Evolutionary conservation across 2,797 vertebrate species (phyloP), one percentile per base, ranked within the genome.

Genomic region (Vireo griseus): DNA sequence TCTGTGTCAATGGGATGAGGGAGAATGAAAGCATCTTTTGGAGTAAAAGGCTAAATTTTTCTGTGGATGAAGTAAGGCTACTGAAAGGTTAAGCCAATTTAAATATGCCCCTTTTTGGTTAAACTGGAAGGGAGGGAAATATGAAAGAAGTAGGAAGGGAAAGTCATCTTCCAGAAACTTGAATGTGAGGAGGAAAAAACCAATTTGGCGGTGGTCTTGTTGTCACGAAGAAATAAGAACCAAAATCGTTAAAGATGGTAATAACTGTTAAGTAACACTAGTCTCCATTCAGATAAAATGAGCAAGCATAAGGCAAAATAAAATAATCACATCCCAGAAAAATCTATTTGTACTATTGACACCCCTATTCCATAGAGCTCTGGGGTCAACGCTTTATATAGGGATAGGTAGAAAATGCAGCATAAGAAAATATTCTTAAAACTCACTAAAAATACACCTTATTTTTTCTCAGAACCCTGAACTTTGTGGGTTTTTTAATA

Each of bases 11-110:
- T 1, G 18, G 22, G 62, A 81, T 55, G 62, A 82, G 39, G n/a
- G 50, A 86, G 69, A 89, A 88, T 47, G 69, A 88, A 80, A 54
- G 79, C 86, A 81, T 69, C 62, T 62, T 83, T 86, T 66, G 51
- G 82, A 89, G 29, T 66, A 73, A 96, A 96, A 95, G 51, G 85
- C 95, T 90, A 90, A 40, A 39, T 91, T 91, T 91, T 94, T 96
- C 73, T 81, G 29, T 59, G 33, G 44, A 86, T 72, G 85, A 94
- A 88, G 69, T 75, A 94, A 92, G 65, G n/a, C 82, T 72, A 54
- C 48, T n/a, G 61, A 80, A 90, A 96, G 50, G 57, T 91, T 95
- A 95, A 78, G 65, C 20, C 57, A 91, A 90, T n/a, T 91, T 68
- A 92, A 83, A 77, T 40, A 77, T 26, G 24, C 20, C 22, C 8